Evolutionary conservation across 1,140 invertebrate species (phyloP), one percentile per base, ranked within the genome.

Genomic region (Fopius arisanus): DNA sequence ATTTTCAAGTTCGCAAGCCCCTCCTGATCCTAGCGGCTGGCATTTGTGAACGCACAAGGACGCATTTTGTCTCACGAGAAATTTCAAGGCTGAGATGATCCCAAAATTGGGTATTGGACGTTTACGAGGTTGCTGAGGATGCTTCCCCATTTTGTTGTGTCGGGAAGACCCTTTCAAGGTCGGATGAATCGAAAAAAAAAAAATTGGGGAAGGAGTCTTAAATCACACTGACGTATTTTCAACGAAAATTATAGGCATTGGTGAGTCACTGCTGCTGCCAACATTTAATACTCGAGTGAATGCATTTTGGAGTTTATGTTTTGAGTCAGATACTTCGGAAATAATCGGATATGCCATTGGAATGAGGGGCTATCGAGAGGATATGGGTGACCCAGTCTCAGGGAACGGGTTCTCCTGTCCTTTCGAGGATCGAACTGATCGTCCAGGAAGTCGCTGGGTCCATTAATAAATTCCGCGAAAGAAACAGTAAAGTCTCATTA

Each of bases 331-430:
- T n/a, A 29, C 40, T 19, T 21, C n/a, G 2, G 23, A 63, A 43
- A 21, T 33, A 40, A 48, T 26, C 28, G 2, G 70, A 21, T 12
- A 10, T 21, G 26, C 28, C 40, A 29, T 72, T 23, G 62, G 48
- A 59, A 59, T 72, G 65, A 65, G 70, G 41, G 66, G 59, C 26
- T 33, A 66, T 43, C 5, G 62, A 48, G 62, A 66, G 29, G 62
- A 72, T 72, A 65, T 67, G 63, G 70, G 63, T 72, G 70, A 67
- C 70, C 70, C 62, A 62, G 70, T 72, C 62, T 29, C 62, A 19
- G 12, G 29, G 19, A 72, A 72, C 63, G 70, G 63, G 70, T 67
- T 72, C n/a, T 72, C 65, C 54, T 37, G 59, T 72, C 62, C 31
- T 37, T 62, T 29, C 67, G n/a, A 19, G 29, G 29, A 70, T 19